Evolutionary conservation across 2,113 vertebrate species (phyloP).

Genomic region (Equus przewalskii): DNA sequence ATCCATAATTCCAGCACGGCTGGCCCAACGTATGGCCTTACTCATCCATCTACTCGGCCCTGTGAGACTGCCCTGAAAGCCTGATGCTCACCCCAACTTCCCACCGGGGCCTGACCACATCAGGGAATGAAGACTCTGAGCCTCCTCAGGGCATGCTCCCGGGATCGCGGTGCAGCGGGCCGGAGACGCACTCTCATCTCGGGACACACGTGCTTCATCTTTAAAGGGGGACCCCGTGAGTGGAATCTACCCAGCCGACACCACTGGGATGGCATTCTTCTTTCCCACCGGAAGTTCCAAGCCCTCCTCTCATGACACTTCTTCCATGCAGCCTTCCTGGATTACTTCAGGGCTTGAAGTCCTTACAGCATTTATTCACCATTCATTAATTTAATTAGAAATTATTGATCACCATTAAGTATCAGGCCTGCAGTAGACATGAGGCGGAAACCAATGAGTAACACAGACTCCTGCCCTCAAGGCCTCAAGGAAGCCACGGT

Average conservation of each 20-base stretch:
- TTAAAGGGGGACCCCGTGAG: too few relatives aligned
- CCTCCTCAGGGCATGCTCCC: neutral
- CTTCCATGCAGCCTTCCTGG: neutral
- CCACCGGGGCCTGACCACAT: neutral
- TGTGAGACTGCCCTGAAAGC: neutral
- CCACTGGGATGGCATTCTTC: fast-evolving
- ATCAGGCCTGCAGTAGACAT: neutral
- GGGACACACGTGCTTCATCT: neutral
- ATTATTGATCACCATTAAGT: neutral
- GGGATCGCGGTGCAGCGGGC: neutral
- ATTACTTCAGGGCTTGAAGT: neutral
- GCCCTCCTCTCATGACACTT: neutral
- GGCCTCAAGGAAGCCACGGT: neutral
- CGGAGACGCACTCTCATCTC: neutral
- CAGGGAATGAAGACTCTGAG: neutral
- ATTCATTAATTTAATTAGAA: neutral
- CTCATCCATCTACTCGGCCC: neutral
- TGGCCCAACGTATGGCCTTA: fast-evolving
- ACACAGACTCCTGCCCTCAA: neutral
- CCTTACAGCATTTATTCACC: neutral
- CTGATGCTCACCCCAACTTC: too few relatives aligned
- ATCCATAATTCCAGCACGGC: conserved; percentile 55
- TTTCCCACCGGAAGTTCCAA: neutral
- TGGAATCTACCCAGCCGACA: too few relatives aligned
- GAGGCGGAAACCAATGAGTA: neutral